These are phyloP conservation scores for Hyperoplus lanceolatus DNA, from an alignment of 2,797 vertebrate species.

Conservation along the genomic window DNA sequence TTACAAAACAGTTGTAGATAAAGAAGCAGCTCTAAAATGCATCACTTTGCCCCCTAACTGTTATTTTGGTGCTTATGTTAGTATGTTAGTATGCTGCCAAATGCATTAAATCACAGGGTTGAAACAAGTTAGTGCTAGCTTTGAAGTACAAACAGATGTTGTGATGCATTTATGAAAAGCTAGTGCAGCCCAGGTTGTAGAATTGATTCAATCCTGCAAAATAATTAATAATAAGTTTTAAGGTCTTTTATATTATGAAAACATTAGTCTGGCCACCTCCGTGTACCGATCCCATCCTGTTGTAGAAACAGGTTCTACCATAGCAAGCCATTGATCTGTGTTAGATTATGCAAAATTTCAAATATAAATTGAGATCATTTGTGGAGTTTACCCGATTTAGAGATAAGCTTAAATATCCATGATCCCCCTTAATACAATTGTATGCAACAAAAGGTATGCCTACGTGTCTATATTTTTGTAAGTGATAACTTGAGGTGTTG, in stretches of 20 bases:
- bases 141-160: not conserved
- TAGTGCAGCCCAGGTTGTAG: constrained; percentile 7
- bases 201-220: not conserved
- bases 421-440: constrained; percentile 4
- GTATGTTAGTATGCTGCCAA: not conserved
- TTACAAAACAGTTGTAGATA: not conserved
- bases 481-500: constrained; percentile 26
- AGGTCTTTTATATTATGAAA: not conserved
- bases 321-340: not conserved
- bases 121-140: not conserved
- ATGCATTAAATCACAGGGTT: constrained; percentile 7
- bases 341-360: constrained; percentile 15
- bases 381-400: constrained; percentile 31
- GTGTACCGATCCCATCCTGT: not conserved
- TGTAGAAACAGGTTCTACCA: not conserved
- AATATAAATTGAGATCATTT: constrained; percentile 12
- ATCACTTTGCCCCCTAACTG: not conserved
- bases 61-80: not conserved
- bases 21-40: not conserved
- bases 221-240: not conserved
- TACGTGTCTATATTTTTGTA: constrained; percentile 14
- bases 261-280: not conserved
- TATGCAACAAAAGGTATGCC: constrained; percentile 40
- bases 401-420: constrained; percentile 14
- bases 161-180: constrained; percentile 4